Percentiles rank a stretch among this genome's conserved stretches.
Evolutionary conservation across 2,888 invertebrate species (phyloP).

Genomic region (Clostera curtula): DNA sequence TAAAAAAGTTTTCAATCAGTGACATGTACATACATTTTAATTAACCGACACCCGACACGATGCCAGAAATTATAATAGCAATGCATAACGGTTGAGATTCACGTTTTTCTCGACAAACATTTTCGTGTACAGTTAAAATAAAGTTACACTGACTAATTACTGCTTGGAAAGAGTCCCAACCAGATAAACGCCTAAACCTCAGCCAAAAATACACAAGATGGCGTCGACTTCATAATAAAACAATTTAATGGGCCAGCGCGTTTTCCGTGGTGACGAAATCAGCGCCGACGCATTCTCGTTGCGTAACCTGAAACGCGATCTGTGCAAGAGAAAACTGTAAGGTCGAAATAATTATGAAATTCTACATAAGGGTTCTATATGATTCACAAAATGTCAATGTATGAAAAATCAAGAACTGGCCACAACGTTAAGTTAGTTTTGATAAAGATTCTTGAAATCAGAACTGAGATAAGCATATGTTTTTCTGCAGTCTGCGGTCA

Average conservation of each 20-base stretch:
- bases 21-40: constrained; percentile 10
- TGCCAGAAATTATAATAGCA: constrained; percentile 9
- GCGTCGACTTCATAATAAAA: constrained; percentile 74
- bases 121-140: constrained; percentile 47
- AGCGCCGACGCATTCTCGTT: constrained; percentile 66
- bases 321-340: constrained; percentile 62
- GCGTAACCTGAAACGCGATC: constrained; percentile 68
- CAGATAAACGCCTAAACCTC: constrained; percentile 72
- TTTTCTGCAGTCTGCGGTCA: too few species aligned
- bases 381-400: constrained; percentile 11
- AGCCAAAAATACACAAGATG: constrained; percentile 74
- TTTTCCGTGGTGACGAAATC: constrained; percentile 74
- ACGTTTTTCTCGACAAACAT: constrained; percentile 30
- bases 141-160: constrained; percentile 67
- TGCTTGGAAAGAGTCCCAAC: constrained; percentile 70
- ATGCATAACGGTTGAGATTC: constrained; percentile 11
- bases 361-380: constrained; percentile 26
- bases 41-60: constrained; percentile 8
- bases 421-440: neutral
- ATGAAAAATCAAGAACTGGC: constrained; percentile 2
- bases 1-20: constrained; percentile 4
- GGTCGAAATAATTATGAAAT: constrained; percentile 55
- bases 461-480: too few species aligned
- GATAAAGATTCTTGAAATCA: too few species aligned
- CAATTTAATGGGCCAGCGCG: constrained; percentile 75